Base-by-base conservation (phyloP, 2,888 invertebrate species). In the Diloba caeruleocephala region DNA sequence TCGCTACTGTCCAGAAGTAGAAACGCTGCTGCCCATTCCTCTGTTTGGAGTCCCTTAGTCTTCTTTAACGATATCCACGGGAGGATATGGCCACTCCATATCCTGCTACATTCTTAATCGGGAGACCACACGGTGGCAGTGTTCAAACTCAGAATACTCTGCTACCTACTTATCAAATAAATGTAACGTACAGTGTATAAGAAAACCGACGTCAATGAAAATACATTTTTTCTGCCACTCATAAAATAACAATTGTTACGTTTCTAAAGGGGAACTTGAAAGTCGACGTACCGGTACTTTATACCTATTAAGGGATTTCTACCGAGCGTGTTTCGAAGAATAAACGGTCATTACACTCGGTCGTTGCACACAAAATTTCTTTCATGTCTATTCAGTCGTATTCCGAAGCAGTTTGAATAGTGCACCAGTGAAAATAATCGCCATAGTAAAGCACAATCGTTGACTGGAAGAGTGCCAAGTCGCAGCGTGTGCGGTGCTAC, bases 401-500 rank as follows among this genome's bases (percentile, higher is more conserved):
- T 64, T 56, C 72, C 72, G 72, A 82, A 83, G 79, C 82, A 82
- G 80, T 85, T 85, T 82, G 84, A 88, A 85, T 84, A 76, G 81
- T 84, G 81, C 81, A 81, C 75, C 76, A 79, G 84, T 83, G 84
- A 83, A 87, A 88, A 88, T 89, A 88, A 88, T 87, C 84, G 84
- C 78, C 63, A 82, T 84, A 85, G 85, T 88, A 85, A 85, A 87
- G 85, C 82, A 89, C 84, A 89, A 85, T 87, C 84, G 85, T 76
- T 80, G 83, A 82, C 88, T 92, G 92, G 92, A 89, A 78, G 70
- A 50, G 57, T 85, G 91, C 92, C 92, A 92, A 86, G 79, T 57
- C 77, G 75, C 75, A 70, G 72, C 69, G 77, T 62, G 50, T 61
- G 74, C 69, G 74, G 72, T 76, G 76, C 79, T 84, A 71, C 79